Conservation (phyloP, 1,140 invertebrate genomes). For the Planococcus citri region DNA sequence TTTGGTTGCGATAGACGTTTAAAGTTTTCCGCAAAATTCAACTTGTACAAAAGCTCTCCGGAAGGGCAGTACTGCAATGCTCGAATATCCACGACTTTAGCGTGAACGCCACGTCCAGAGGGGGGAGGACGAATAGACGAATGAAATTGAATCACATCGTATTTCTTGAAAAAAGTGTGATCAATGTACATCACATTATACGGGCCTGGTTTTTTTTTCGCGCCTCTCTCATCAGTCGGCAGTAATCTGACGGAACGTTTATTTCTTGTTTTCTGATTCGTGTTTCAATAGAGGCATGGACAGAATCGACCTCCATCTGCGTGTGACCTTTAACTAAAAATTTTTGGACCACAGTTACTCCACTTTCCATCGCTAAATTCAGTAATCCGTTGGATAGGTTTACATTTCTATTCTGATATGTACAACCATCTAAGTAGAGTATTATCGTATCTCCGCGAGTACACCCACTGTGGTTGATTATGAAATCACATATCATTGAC, state of each 20-base stretch:
- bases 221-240: slow-evolving; percentile 19
- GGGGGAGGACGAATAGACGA: slow-evolving; percentile 22
- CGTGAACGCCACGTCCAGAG: slow-evolving; percentile 11
- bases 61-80: slow-evolving; percentile 25
- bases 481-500: background rate
- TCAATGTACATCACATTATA: slow-evolving; percentile 22
- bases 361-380: background rate
- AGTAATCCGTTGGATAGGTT: slow-evolving; percentile 31
- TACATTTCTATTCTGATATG: slow-evolving; percentile 32
- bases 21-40: slow-evolving; percentile 24
- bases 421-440: slow-evolving; percentile 31
- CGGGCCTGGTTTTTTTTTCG: slow-evolving; percentile 17
- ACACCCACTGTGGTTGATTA: background rate
- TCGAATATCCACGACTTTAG: slow-evolving; percentile 24
- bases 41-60: slow-evolving; percentile 27
- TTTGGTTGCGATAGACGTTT: slow-evolving; percentile 12
- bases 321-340: slow-evolving; percentile 23
- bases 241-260: slow-evolving; percentile 26
- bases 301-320: slow-evolving; percentile 24
- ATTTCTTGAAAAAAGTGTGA: slow-evolving; percentile 23
- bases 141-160: background rate
- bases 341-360: slow-evolving; percentile 25
- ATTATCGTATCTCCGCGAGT: slow-evolving; percentile 21
- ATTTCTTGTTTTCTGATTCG: slow-evolving; percentile 23
- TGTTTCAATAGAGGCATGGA: slow-evolving; percentile 24